A percentile compares a stretch with the other conserved stretches of the same genome.
phyloP scores from a whole-genome alignment of 1,140 invertebrate species.

The Bilobella aurantiaca region DNA sequence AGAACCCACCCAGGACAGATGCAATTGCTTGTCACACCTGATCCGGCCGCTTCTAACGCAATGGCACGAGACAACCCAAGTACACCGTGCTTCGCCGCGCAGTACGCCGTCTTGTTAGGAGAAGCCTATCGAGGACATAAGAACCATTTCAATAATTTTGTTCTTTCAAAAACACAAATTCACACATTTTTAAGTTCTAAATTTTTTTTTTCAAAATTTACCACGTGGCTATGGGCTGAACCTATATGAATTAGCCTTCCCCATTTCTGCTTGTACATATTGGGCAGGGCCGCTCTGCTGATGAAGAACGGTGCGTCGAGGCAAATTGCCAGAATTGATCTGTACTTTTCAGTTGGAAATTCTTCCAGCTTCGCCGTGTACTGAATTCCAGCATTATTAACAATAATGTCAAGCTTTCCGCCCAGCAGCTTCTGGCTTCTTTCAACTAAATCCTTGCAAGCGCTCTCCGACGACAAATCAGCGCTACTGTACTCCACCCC shows the following conservation, averaged over 20 bases:
- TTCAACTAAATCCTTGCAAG: conserved; percentile 20
- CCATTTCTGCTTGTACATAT: conserved; percentile 39
- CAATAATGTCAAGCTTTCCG: conserved; percentile 36
- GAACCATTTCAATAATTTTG: not conserved
- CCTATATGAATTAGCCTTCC: conserved; percentile 40
- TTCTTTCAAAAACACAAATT: too few species aligned
- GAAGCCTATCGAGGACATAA: conserved; percentile 26
- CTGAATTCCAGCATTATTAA: conserved; percentile 40
- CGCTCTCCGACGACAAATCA: conserved; percentile 2
- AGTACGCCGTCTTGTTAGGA: conserved; percentile 38
- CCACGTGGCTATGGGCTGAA: conserved; percentile 37
- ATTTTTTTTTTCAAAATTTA: too few species aligned
- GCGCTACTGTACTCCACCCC: conserved; percentile 9
- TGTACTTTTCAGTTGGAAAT: conserved; percentile 39
- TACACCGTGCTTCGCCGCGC: conserved; percentile 39
- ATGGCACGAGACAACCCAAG: conserved; percentile 39
- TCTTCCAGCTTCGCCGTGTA: conserved; percentile 37
- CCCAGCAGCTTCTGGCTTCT: conserved; percentile 24
- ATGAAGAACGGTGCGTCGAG: conserved; percentile 38
- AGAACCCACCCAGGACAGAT: conserved; percentile 41
- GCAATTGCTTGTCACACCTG: conserved; percentile 39
- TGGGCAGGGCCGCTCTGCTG: conserved; percentile 35
- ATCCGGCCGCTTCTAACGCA: conserved; percentile 37
- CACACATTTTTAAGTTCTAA: too few species aligned
- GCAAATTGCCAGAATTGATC: conserved; percentile 37